Evolutionary conservation across 1,140 invertebrate species (phyloP), one percentile per base, ranked within the genome.

Genomic region (Mylabris phalerata): DNA sequence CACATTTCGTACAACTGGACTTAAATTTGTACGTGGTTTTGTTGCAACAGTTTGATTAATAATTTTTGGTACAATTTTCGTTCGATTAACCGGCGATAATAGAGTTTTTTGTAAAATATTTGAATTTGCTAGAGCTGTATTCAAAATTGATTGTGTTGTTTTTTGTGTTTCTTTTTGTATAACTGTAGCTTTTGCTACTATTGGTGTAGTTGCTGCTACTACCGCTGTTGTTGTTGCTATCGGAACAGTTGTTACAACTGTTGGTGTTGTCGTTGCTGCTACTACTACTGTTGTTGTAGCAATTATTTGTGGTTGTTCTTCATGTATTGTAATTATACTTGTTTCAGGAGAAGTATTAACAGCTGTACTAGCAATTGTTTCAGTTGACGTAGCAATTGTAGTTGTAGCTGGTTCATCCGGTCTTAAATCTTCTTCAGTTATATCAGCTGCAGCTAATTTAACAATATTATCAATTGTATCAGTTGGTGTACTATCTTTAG

Each of bases 401-500:
- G 41, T 3, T 11, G 26, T 32, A 11, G 26, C 46, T 4, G 52
- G 44, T 48, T 59, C 56, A 43, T 69, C 67, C 9, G 50, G 59
- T 58, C 69, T 63, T 3, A 69, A 43, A 57, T 69, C 71, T n/a
- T 68, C 69, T 42, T 69, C 67, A 1, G 66, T 63, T 11, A 73
- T 64, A 55, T 71, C 70, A 10, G 71, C 71, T 4, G 70, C 70
- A 3, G 71, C 71, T 48, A 71, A 51, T 44, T 71, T 71, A 0
- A 73, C 71, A n/a, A 73, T 66, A 57, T 69, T 71, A 25, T 70
- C 71, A 32, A 72, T 51, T 3, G 26, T 54, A n/a, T 45, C 25
- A n/a, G 25, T n/a, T 10, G 50, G 26, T 45, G 39, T 56, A 25
- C 45, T 44, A 39, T 57, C 41, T 38, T 50, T 46, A 11, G 13